Evolutionary conservation across 2,888 invertebrate species (phyloP), one percentile per base, ranked within the genome.

Genomic region (Agapostemon virescens): DNA sequence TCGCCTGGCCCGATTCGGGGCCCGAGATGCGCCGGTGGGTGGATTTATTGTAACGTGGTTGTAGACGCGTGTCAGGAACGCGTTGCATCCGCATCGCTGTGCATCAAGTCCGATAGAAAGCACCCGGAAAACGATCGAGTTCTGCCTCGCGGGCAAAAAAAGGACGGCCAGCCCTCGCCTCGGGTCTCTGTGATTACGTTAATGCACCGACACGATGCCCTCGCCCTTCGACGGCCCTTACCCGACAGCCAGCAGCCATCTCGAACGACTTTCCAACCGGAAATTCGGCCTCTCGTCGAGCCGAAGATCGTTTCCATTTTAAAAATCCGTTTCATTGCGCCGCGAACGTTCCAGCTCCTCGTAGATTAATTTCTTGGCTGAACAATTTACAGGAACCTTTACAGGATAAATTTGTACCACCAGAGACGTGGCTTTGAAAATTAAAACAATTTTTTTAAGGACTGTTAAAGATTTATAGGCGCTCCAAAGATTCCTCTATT

Each of bases 11-110:
- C 40, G 61, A 73, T 45, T 66, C 66, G 67, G 69, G 26, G 9
- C 30, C 58, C 45, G 74, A 55, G 64, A 40, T 64, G 74, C 72
- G 40, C 49, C 68, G 79, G 83, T 81, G 82, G 85, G 82, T 84
- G 84, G 81, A 79, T 79, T 84, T 84, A 81, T 85, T 63, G 74
- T 58, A 20, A 70, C 15, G 13, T 26, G 26, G 6, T 23, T 71
- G 69, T 71, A 70, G 88, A 88, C 87, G 86, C 88, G 88, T 88
- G 88, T 88, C 88, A 74, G 82, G 84, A 86, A 73, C 87, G 86
- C 68, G 87, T 84, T 85, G 81, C 77, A 42, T 64, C 73, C 72
- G 55, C 55, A 55, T 61, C 58, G n/a, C 49, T 1, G 49, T 11
- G 49, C n/a, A 49, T 49, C 49, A 49, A n/a, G 49, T 30, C 68